Percentiles rank a stretch among this genome's conserved stretches.
These are phyloP conservation scores for Gadopsis bispinosus DNA, from an alignment of 2,797 vertebrate genomes.

Conservation along the genomic window DNA sequence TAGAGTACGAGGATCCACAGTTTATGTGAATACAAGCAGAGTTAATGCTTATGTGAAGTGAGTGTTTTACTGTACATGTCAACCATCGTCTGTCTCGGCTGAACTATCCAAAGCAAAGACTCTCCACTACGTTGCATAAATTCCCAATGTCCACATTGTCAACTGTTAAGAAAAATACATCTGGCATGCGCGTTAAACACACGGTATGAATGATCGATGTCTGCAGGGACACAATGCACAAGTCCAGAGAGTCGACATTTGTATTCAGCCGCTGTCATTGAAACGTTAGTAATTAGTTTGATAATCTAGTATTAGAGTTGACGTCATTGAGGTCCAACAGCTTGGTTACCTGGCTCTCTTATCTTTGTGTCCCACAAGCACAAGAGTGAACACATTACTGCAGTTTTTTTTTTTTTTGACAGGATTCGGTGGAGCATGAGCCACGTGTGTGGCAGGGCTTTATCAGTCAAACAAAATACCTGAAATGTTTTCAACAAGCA, in stretches of 20 bases:
- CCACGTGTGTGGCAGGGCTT: conserved; percentile 36
- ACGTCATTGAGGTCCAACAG: not conserved
- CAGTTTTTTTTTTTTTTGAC: conserved; percentile 31
- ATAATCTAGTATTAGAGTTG: not conserved
- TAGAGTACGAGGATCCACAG: not conserved
- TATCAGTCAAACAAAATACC: conserved; percentile 52
- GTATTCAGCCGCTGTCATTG: not conserved
- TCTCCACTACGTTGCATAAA: not conserved
- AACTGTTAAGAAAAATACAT: not conserved
- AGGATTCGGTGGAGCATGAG: conserved; percentile 65
- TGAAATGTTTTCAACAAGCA: conserved; percentile 40
- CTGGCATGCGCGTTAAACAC: not conserved
- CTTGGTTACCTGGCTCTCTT: not conserved
- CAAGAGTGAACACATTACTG: not conserved
- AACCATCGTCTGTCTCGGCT: not conserved
- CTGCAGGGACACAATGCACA: not conserved
- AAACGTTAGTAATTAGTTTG: not conserved
- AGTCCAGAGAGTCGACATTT: not conserved
- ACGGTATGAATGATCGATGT: not conserved
- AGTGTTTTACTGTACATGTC: not conserved
- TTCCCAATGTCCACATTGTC: not conserved
- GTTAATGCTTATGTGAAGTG: not conserved
- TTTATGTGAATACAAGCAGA: not conserved
- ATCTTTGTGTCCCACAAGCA: not conserved
- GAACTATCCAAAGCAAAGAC: conserved; percentile 2